A percentile compares a stretch with the other conserved stretches of the same genome.
phyloP scores from a whole-genome alignment of 1,140 invertebrate species.

The Radopholus similis region DNA sequence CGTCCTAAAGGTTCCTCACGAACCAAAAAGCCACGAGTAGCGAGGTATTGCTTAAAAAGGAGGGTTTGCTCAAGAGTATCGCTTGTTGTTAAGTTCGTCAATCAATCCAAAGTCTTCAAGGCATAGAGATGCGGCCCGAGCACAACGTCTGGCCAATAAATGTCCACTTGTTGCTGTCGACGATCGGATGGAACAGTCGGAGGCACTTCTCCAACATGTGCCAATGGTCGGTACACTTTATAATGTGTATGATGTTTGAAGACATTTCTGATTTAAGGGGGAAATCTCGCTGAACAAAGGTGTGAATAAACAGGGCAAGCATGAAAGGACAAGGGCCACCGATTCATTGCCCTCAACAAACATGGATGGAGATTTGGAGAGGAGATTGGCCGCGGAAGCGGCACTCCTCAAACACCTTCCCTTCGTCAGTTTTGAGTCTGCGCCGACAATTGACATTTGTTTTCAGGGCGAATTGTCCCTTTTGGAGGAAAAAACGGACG shows the following conservation, averaged over 20 bases:
- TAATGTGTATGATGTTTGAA: neutral
- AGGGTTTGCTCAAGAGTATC: neutral
- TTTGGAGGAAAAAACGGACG: neutral
- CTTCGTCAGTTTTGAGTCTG: neutral
- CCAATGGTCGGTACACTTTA: constrained; percentile 1
- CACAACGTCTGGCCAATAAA: neutral
- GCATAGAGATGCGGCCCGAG: constrained; percentile 10
- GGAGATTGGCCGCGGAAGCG: neutral
- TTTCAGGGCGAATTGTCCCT: neutral
- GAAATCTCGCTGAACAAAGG: constrained; percentile 6
- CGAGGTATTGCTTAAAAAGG: neutral
- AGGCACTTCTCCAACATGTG: constrained; percentile 7
- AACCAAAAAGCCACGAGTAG: too few relatives aligned
- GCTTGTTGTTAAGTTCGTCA: constrained; percentile 17
- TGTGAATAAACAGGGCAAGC: neutral
- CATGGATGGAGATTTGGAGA: neutral
- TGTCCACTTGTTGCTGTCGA: constrained; percentile 8
- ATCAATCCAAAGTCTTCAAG: constrained; percentile 23
- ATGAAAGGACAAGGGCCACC: too few relatives aligned
- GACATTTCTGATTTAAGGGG: constrained; percentile 7
- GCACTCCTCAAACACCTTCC: neutral
- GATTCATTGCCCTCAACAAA: neutral
- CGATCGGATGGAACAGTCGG: constrained; percentile 15
- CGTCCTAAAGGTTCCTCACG: constrained; percentile 9
- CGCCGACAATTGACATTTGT: neutral